Base-by-base conservation (phyloP, 1,140 invertebrate species). In the Tetramorium alpestre region DNA sequence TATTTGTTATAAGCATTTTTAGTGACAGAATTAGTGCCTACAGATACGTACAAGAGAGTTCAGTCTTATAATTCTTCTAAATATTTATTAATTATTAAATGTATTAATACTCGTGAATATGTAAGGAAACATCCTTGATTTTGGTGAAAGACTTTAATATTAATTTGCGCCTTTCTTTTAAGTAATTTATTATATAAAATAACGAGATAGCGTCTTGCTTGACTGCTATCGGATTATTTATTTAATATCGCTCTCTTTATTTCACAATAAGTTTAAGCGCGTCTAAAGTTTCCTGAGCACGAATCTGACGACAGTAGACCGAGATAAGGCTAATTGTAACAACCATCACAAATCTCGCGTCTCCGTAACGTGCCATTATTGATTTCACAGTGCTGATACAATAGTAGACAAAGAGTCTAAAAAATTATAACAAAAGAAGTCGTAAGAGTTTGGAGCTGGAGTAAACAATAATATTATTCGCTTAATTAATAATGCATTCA, bases 341-440 rank as follows among this genome's bases (percentile, higher is more conserved):
- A 49, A 51, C 38, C 38, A 18, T 44, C n/a, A 67, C 38, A 72
- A 69, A 72, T 72, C 44, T 28, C 22, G 8, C 25, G 22, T 72
- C 25, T 72, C 22, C 7, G 25, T 70, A 70, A 70, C 41, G 10
- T 28, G 69, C 7, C 51, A 25, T 28, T 72, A 72, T 47, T 25
- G 38, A 51, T 25, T 72, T 28, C 38, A 44, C 65, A 47, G n/a
- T 13, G 18, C 44, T 28, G 3, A 47, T 49, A 51, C 16, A 72
- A 49, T 51, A 33, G 22, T 13, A 65, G 38, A 22, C 16, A 51
- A 44, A 28, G 44, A 51, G 44, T 72, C 51, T 33, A 33, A 49
- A 18, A 72, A 72, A 72, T 72, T 72, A 47, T 18, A 28, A 72
- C 69, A 49, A 25, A 7, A 25, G 18, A 72, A 51, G 44, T 51